These are phyloP conservation scores for Eupeodes latifasciatus DNA, from an alignment of 2,888 invertebrate genomes.

Conservation along the genomic window DNA sequence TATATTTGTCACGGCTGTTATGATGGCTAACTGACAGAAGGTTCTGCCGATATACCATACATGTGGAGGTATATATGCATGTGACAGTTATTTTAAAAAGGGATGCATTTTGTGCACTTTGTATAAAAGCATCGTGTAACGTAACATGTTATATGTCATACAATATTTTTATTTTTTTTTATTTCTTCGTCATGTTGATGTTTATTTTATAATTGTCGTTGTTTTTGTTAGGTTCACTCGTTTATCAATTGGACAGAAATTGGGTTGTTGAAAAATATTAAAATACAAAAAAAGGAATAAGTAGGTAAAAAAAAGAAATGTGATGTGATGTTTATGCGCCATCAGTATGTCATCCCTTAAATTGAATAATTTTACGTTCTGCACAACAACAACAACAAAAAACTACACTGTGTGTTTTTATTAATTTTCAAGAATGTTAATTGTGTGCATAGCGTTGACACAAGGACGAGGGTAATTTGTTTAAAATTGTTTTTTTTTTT, in stretches of 20 bases:
- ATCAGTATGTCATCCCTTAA: conserved; percentile 67
- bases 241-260: conserved; percentile 48
- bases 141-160: conserved; percentile 60
- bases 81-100: conserved; percentile 50
- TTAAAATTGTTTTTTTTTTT: conserved; percentile 21
- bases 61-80: background rate
- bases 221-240: conserved; percentile 1
- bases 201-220: conserved; percentile 20
- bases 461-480: conserved; percentile 69
- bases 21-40: conserved; percentile 72
- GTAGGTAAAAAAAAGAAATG: background rate
- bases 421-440: conserved; percentile 69
- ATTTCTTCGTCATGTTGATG: background rate
- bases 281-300: conserved; percentile 9
- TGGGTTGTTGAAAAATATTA: conserved; percentile 55
- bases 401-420: conserved; percentile 36
- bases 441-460: conserved; percentile 74
- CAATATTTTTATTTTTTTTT: conserved; percentile 26
- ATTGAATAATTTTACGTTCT: conserved; percentile 68
- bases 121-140: conserved; percentile 38
- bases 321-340: conserved; percentile 16
- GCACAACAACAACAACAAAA: conserved; percentile 13
- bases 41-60: background rate
- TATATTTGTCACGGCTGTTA: conserved; percentile 70
- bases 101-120: conserved; percentile 55